Conservation (phyloP, 2,797 vertebrate species). For the Ptychobarbus kaznakovi region DNA sequence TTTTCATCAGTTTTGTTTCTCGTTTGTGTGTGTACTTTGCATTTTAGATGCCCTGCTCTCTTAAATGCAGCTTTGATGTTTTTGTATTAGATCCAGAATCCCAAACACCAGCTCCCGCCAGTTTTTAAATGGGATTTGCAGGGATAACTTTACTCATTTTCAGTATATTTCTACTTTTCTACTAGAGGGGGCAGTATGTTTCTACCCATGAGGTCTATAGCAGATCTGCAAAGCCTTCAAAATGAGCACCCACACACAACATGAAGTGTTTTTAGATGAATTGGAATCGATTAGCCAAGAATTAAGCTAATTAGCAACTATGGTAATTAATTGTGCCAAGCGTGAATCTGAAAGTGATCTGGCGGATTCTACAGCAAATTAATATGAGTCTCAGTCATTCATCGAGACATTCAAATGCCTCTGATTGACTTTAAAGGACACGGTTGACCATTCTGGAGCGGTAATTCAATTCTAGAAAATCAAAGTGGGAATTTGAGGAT, state of each 20-base stretch:
- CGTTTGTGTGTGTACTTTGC: conserved; percentile 61
- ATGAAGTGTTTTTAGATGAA: conserved; percentile 23
- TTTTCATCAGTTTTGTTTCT: conserved; percentile 53
- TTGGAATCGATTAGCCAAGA: conserved; percentile 28
- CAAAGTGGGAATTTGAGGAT: conserved; percentile 10
- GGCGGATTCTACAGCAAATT: neutral
- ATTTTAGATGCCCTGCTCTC: conserved; percentile 58
- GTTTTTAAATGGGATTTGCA: conserved; percentile 59
- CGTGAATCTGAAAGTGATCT: neutral
- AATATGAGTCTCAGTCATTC: neutral
- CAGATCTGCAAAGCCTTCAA: conserved; percentile 25
- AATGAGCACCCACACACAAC: neutral
- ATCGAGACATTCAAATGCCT: neutral
- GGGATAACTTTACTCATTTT: conserved; percentile 54
- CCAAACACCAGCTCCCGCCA: conserved; percentile 54
- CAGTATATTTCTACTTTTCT: conserved; percentile 67
- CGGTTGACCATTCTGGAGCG: neutral
- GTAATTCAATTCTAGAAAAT: neutral
- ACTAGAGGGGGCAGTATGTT: conserved; percentile 70
- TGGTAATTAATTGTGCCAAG: conserved; percentile 22
- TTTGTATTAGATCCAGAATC: conserved; percentile 64
- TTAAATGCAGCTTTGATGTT: conserved; percentile 56
- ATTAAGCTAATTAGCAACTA: conserved; percentile 14
- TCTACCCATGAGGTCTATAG: conserved; percentile 47
- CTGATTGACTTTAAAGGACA: neutral